A percentile compares a stretch with the other conserved stretches of the same genome.
These are phyloP conservation scores for Priocnemis perturbator DNA, from an alignment of 2,888 invertebrate species.

Conservation along the genomic window DNA sequence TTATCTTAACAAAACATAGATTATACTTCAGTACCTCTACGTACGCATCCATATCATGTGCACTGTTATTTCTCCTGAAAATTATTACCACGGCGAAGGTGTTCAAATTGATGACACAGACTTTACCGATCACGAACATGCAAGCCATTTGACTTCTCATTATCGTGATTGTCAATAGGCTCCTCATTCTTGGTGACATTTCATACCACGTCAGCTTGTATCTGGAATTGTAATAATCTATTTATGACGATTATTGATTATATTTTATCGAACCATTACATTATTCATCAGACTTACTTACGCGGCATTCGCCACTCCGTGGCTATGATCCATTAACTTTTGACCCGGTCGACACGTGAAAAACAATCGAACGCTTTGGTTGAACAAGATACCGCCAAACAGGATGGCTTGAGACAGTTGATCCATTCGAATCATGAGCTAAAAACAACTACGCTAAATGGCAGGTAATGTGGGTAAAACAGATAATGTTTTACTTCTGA, in stretches of 20 bases:
- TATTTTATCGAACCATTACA: neutral
- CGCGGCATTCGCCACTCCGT: neutral
- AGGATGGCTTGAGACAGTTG: neutral
- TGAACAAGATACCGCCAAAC: neutral
- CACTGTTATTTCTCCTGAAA: neutral
- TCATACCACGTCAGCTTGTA: neutral
- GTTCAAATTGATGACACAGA: neutral
- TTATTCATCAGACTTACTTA: neutral
- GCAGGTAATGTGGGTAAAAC: neutral
- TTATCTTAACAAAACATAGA: neutral
- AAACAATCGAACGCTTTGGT: neutral
- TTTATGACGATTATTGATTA: too few relatives aligned
- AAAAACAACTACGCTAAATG: neutral
- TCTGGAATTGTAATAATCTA: neutral
- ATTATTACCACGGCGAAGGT: neutral
- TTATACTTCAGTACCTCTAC: too few relatives aligned
- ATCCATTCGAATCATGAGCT: neutral
- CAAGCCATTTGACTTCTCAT: conserved; percentile 2
- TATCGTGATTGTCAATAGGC: neutral
- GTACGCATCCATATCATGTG: too few relatives aligned
- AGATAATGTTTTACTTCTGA: too few relatives aligned
- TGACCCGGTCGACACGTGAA: neutral
- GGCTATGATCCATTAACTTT: conserved; percentile 1
- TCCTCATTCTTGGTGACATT: neutral
- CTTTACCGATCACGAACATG: neutral